These are phyloP conservation scores for Phylloscopus trochiloides DNA, from an alignment of 2,113 vertebrate genomes.

Conservation along the genomic window DNA sequence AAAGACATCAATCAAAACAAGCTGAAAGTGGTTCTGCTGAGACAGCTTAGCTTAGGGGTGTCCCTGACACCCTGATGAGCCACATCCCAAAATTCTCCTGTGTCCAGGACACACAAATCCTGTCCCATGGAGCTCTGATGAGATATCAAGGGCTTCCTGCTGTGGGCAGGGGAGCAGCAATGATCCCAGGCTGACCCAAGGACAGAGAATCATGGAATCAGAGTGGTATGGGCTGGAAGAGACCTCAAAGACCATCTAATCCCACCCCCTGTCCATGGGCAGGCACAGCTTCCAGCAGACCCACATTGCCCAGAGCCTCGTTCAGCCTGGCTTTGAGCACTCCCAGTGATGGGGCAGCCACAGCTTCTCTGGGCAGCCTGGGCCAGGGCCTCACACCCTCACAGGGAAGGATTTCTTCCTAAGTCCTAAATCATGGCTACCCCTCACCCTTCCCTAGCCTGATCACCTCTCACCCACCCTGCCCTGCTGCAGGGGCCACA, in stretches of 20 bases:
- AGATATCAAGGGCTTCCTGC: accelerated
- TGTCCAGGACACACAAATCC: too few species aligned
- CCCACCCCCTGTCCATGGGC: neutral
- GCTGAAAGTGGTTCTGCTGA: neutral
- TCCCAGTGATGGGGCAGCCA: neutral
- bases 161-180: neutral
- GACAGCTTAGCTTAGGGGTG: neutral
- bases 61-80: neutral
- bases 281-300: neutral
- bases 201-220: neutral
- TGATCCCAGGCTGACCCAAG: neutral
- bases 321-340: neutral
- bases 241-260: neutral
- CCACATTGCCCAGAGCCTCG: neutral
- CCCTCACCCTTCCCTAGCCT: neutral
- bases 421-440: neutral
- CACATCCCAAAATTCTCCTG: neutral
- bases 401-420: neutral
- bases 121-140: neutral
- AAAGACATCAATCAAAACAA: neutral
- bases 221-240: neutral
- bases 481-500: neutral
- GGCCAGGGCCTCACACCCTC: neutral
- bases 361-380: neutral
- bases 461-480: neutral